A percentile compares a stretch with the other conserved stretches of the same genome.
Conservation (phyloP, 2,797 vertebrate species). For the Centropyge bicolor region DNA sequence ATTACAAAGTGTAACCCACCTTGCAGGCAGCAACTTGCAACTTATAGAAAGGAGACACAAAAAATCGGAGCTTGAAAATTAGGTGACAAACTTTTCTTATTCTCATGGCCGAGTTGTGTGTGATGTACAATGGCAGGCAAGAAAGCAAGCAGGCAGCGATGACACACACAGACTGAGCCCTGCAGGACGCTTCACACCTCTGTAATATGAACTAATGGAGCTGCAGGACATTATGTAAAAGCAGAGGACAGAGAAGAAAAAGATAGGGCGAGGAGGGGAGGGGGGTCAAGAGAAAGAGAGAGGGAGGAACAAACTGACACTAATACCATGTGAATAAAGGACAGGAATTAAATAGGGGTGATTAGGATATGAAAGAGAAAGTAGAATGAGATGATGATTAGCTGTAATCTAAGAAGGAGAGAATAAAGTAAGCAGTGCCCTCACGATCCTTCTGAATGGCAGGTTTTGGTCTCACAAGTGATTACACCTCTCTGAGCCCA, state of each 20-base stretch:
- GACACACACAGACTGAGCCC: constrained; percentile 44
- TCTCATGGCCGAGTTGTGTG: constrained; percentile 28
- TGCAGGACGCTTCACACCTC: constrained; percentile 57
- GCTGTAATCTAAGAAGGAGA: constrained; percentile 65
- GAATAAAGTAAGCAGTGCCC: constrained; percentile 57
- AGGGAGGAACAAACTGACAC: constrained; percentile 13
- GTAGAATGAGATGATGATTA: constrained; percentile 72
- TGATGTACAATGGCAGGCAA: constrained; percentile 54
- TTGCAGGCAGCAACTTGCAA: constrained; percentile 19
- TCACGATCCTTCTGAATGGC: constrained; percentile 54
- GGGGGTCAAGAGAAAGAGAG: constrained; percentile 28
- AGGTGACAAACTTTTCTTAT: constrained; percentile 37
- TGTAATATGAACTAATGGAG: constrained; percentile 66
- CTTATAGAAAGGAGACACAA: constrained; percentile 29
- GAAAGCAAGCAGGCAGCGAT: constrained; percentile 45
- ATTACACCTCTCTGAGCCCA: constrained; percentile 57
- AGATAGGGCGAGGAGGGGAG: constrained; percentile 4
- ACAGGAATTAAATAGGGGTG: constrained; percentile 54
- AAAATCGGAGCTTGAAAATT: constrained; percentile 42
- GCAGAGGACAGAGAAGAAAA: constrained; percentile 43
- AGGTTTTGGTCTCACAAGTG: constrained; percentile 67
- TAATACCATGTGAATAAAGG: constrained; percentile 54
- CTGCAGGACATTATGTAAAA: constrained; percentile 66
- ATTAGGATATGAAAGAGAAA: constrained; percentile 69
- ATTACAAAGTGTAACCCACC: constrained; percentile 22